A percentile compares a stretch with the other conserved stretches of the same genome.
Evolutionary conservation across 2,888 invertebrate genomes (phyloP).

Genomic region (Nomada goodeniana): DNA sequence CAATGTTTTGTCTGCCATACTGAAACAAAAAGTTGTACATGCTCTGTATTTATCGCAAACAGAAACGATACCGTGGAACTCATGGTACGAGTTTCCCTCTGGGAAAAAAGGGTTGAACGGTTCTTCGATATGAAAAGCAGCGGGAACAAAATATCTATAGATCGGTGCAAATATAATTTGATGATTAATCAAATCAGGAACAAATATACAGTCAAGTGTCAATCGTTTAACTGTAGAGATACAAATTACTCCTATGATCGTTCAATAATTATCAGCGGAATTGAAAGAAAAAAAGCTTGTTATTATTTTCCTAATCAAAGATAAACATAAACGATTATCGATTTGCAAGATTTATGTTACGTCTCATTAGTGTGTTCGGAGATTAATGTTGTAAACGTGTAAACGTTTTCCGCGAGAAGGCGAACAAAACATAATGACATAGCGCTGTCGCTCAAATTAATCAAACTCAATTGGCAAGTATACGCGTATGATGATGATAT

Average conservation of each 20-base stretch:
- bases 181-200: not conserved
- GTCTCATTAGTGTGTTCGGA: not conserved
- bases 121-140: not conserved
- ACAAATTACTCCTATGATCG: not conserved
- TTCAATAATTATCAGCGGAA: not conserved
- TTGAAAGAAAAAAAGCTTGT: not conserved
- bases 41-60: not conserved
- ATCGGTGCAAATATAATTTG: not conserved
- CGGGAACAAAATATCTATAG: not conserved
- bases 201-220: not conserved
- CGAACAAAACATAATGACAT: too few species aligned
- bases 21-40: constrained; percentile 82
- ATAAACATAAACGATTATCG: not conserved
- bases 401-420: too few species aligned
- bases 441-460: too few species aligned
- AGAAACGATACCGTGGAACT: not conserved
- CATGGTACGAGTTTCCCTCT: not conserved
- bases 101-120: not conserved
- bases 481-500: not conserved
- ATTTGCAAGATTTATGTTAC: not conserved
- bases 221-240: not conserved
- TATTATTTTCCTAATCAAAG: not conserved
- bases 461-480: not conserved
- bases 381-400: too few species aligned
- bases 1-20: constrained; percentile 92